Conservation (phyloP, 2,113 vertebrate genomes). For the Oreochromis spilurus region DNA sequence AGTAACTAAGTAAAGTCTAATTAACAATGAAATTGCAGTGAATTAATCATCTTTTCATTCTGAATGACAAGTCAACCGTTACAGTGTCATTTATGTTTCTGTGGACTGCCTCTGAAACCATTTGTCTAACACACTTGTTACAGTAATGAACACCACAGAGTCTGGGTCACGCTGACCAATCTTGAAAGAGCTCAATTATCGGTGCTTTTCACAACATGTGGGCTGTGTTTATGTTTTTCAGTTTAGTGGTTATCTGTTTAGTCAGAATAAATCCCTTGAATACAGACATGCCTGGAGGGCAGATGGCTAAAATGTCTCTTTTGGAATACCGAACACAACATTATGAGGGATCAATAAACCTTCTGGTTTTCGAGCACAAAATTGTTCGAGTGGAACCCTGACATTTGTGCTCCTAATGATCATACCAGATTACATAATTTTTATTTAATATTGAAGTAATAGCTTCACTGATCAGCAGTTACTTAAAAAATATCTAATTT, state of each 20-base stretch:
- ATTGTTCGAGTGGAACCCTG: background rate
- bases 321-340: background rate
- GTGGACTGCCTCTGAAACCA: background rate
- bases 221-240: background rate
- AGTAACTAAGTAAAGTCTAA: background rate
- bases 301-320: background rate
- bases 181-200: conserved; percentile 43
- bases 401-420: background rate
- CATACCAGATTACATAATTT: background rate
- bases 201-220: background rate
- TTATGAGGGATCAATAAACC: background rate
- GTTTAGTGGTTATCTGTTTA: background rate
- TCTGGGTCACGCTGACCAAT: conserved; percentile 51
- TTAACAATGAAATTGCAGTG: background rate
- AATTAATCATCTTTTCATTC: background rate
- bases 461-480: background rate
- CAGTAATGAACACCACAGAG: conserved; percentile 57
- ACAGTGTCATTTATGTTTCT: background rate
- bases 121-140: background rate
- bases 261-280: background rate
- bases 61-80: background rate
- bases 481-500: background rate
- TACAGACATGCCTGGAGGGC: background rate
- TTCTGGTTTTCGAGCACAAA: background rate
- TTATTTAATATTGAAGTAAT: background rate